These are phyloP conservation scores for Cantharis flavilabris DNA, from an alignment of 2,888 invertebrate genomes.

Conservation along the genomic window DNA sequence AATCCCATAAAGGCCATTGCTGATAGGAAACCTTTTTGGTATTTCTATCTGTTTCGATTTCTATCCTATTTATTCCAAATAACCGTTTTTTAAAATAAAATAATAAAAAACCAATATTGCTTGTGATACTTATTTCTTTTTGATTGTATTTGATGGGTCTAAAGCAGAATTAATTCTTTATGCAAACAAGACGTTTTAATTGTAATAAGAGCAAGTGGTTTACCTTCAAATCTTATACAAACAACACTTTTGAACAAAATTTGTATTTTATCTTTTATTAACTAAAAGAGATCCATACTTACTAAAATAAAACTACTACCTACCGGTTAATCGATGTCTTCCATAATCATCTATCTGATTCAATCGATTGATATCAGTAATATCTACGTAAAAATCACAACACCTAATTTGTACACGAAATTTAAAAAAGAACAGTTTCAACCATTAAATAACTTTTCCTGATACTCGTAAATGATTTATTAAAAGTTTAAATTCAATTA, in stretches of 20 bases:
- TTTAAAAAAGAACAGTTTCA: not conserved
- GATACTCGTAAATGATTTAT: not conserved
- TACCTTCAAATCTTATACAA: not conserved
- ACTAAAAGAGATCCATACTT: not conserved
- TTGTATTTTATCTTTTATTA: not conserved
- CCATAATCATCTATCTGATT: conserved; percentile 48
- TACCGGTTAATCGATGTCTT: conserved; percentile 51
- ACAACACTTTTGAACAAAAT: conserved; percentile 3
- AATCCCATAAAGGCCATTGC: too few species aligned
- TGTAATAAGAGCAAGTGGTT: not conserved
- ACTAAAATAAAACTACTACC: conserved; percentile 22
- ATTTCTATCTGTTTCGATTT: too few species aligned
- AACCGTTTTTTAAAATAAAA: too few species aligned
- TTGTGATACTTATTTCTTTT: too few species aligned
- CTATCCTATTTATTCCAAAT: too few species aligned
- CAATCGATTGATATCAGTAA: conserved; percentile 11
- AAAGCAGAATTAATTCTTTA: not conserved
- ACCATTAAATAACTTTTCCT: not conserved
- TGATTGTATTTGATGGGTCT: not conserved
- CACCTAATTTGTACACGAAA: not conserved
- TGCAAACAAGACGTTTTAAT: not conserved
- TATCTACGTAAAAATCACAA: not conserved
- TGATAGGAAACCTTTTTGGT: too few species aligned
- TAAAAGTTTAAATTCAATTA: not conserved
- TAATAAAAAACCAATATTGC: too few species aligned